Conservation (phyloP, 2,113 vertebrate species). For the Nerophis lumbriciformis region DNA sequence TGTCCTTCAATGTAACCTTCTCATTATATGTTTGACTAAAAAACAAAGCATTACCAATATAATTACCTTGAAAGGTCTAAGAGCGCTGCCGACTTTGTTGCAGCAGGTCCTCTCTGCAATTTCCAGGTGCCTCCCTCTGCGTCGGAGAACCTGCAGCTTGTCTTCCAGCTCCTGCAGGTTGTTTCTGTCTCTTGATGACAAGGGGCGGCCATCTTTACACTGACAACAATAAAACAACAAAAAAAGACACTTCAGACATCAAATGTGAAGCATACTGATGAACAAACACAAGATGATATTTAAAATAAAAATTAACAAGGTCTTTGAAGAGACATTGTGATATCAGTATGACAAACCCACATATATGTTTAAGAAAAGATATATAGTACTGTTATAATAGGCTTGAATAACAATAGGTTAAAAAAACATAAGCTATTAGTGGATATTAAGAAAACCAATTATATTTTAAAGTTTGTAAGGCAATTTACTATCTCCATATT, state of each 20-base stretch:
- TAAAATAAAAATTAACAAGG: conserved; percentile 4
- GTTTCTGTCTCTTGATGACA: conserved; percentile 81
- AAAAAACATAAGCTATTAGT: too few relatives aligned
- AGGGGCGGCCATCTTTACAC: conserved; percentile 90
- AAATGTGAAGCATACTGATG: background rate
- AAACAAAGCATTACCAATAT: too few relatives aligned
- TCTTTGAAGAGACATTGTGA: background rate
- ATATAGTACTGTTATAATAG: background rate
- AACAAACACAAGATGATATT: conserved; percentile 2
- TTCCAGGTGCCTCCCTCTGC: conserved; percentile 84
- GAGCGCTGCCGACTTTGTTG: conserved; percentile 82
- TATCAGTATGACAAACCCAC: too few relatives aligned
- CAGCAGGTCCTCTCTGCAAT: conserved; percentile 90
- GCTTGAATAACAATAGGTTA: background rate
- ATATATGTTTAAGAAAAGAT: too few relatives aligned
- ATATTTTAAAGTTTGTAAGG: too few relatives aligned
- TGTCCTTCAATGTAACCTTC: too few relatives aligned
- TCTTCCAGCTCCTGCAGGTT: conserved; percentile 84
- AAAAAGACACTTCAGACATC: background rate
- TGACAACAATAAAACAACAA: conserved; percentile 47
- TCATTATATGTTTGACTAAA: too few relatives aligned
- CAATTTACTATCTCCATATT: too few relatives aligned
- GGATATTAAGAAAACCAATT: too few relatives aligned
- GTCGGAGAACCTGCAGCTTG: conserved; percentile 79
- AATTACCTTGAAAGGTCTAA: conserved; percentile 88